Base-by-base conservation (phyloP, 1,140 invertebrate genomes). In the Apis florea region DNA sequence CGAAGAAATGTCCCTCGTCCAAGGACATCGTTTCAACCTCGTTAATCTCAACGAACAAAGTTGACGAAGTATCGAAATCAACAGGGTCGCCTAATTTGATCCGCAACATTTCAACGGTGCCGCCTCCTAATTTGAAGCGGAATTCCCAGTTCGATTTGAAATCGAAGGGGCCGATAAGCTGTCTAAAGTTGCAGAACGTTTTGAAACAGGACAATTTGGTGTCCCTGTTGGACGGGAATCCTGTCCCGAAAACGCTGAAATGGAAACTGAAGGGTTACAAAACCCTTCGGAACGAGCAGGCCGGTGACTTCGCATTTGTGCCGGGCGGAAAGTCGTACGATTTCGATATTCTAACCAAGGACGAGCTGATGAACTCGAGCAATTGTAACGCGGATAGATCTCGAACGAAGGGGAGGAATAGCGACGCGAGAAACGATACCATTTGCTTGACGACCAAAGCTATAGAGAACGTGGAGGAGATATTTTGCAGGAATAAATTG, bases 221-320 rank as follows among this genome's bases (percentile, higher is more conserved):
- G 53, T 84, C 79, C 0, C 12, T 85, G 40, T 9, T 83, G 11
- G 67, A 79, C 15, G 61, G 51, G 2, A 85, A 73, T 24, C 21
- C 56, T 0, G 69, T 78, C 1, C 68, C 70, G 5, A 74, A 12
- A 12, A 85, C 51, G 11, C 15, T 77, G 8, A 76, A 82, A 11
- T 82, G 73, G 72, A 84, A 84, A 6, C 21, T 84, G 19, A 78
- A 53, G 1, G 70, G 69, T 0, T 82, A 71, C 21, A 85, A 78
- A 13, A 82, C 70, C 0, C 66, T 86, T 15, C 40, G 67, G 9
- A 64, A 54, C 19, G 59, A 70, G 1, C 63, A 61, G 0, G 24
- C 76, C 10, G 47, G 31, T 0, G 76, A 87, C 54, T 77, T 83
- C 10, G 63, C 49, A 0, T 85, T 85, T n/a, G 51, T 83, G 0